Evolutionary conservation across 2,113 vertebrate species (phyloP).

Genomic region (Mormyrus lacerda): DNA sequence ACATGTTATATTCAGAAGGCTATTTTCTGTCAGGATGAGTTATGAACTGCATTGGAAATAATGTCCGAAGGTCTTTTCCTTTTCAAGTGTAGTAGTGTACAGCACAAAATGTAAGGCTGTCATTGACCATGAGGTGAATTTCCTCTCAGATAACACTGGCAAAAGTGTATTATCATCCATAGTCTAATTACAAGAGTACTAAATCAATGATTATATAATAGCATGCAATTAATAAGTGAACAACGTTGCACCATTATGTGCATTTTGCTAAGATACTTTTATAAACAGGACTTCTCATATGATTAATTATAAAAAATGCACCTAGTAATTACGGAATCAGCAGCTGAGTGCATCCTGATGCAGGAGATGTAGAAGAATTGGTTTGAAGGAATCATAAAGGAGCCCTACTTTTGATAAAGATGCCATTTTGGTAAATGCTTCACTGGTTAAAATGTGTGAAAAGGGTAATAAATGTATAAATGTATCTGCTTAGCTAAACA

Average conservation of each 20-base stretch:
- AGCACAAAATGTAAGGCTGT: not conserved
- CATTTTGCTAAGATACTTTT: not conserved
- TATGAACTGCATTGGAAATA: not conserved
- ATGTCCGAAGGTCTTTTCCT: constrained; percentile 1
- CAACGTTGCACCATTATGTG: not conserved
- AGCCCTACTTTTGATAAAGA: not conserved
- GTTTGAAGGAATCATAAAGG: not conserved
- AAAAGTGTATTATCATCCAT: not conserved
- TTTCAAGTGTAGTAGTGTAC: not conserved
- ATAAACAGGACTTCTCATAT: not conserved
- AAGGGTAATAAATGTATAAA: not conserved
- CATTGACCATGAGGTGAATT: not conserved
- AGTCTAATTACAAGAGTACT: not conserved
- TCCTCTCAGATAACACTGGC: not conserved
- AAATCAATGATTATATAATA: not conserved
- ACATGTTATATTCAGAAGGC: not conserved
- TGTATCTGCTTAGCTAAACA: not conserved
- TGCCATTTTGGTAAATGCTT: not conserved
- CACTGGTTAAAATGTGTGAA: not conserved
- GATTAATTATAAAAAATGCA: not conserved
- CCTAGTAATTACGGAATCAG: not conserved
- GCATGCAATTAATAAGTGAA: not conserved
- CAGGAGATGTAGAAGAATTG: not conserved
- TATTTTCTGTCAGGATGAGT: not conserved
- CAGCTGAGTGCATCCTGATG: not conserved